Base-by-base conservation (phyloP, 2,888 invertebrate species). In the Drosophila melanosoma region DNA sequence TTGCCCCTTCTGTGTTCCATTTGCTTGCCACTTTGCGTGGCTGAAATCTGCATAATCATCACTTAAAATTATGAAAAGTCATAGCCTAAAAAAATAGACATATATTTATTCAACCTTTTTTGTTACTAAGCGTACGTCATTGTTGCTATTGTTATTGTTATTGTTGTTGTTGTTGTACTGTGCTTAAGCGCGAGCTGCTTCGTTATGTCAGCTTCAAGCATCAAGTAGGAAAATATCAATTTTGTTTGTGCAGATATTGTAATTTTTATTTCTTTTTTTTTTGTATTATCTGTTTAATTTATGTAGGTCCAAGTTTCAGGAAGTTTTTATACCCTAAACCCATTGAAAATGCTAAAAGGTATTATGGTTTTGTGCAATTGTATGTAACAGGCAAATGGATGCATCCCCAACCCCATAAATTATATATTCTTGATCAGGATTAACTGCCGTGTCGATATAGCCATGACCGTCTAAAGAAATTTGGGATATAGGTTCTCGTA, bases 11-110 rank as follows among this genome's bases (percentile, higher is more conserved):
- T 5, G 36, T 11, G 36, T 15, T 29, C 49, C 38, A 35, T 58
- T 58, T 48, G 71, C 59, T 40, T 61, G 58, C 40, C 76, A 53
- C 76, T 64, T 74, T 49, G 59, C n/a, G 54, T 36, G 61, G 60
- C 58, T 59, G 68, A 85, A 87, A 87, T 83, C 77, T 82, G 87
- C 86, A 79, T 82, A 87, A 87, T 86, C 86, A 86, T 86, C 86
- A 88, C 86, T 90, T 86, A 86, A 90, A 86, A 77, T 79, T 86
- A 82, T 89, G 79, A 87, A 86, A 89, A 87, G 86, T 85, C 90
- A 89, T 81, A 80, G 78, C 77, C 70, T 48, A 78, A 74, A 61
- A 40, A 42, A 42, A 15, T 32, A 23, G 23, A 17, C 20, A 76
- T 42, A 69, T 82, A 75, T 70, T 72, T 84, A 71, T 79, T 71